These are phyloP conservation scores for Ellobium chinense DNA, from an alignment of 2,888 invertebrate species.

Conservation along the genomic window DNA sequence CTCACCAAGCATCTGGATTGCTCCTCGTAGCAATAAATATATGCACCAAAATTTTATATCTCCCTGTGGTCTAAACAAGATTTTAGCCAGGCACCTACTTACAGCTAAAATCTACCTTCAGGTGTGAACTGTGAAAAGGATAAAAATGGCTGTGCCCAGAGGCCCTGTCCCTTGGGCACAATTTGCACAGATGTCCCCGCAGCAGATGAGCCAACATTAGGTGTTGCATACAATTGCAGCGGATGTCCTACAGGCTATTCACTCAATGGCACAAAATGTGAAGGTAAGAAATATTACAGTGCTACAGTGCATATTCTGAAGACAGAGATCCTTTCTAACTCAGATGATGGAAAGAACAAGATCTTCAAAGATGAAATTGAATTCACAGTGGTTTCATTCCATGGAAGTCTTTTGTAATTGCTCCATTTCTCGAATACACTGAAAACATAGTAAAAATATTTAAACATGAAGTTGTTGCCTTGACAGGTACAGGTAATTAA, in stretches of 20 bases:
- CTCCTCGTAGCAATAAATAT: too few species aligned
- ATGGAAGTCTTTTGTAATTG: too few species aligned
- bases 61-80: too few species aligned
- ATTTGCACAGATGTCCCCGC: slow-evolving; percentile 56
- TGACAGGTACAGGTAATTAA: too few species aligned
- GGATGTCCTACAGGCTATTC: slow-evolving; percentile 56
- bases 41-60: too few species aligned
- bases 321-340: neutral
- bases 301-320: neutral
- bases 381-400: too few species aligned
- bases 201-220: slow-evolving; percentile 37
- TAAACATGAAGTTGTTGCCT: neutral
- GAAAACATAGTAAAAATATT: neutral
- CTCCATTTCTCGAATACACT: neutral
- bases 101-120: neutral
- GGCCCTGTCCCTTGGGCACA: slow-evolving; percentile 24
- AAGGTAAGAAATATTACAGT: slow-evolving; percentile 5
- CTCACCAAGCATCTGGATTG: neutral
- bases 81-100: too few species aligned
- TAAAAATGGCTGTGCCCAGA: slow-evolving; percentile 44
- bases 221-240: slow-evolving; percentile 36
- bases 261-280: slow-evolving; percentile 35
- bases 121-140: slow-evolving; percentile 49
- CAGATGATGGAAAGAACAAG: neutral
- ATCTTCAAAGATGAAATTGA: too few species aligned